Conservation (phyloP, 2,888 invertebrate species). For the Toxonevra muliebris region DNA sequence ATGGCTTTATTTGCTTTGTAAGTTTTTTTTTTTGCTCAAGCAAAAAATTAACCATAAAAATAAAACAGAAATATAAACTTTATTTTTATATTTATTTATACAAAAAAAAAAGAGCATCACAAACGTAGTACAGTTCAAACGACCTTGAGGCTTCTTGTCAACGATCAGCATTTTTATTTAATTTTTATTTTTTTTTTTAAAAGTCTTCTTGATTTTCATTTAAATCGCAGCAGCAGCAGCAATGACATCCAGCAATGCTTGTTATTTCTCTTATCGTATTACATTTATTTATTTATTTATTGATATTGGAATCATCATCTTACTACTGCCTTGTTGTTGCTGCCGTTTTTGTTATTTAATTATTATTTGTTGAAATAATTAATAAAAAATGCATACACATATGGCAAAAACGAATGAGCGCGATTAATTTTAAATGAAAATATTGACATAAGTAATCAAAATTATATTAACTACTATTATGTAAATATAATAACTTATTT, state of each 20-base stretch:
- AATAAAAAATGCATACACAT: no score
- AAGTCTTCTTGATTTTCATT: not conserved
- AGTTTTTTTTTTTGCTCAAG: not conserved
- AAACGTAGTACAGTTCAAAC: conserved; percentile 1
- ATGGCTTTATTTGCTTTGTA: not conserved
- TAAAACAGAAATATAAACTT: not conserved
- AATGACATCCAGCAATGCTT: not conserved
- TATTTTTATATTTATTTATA: not conserved
- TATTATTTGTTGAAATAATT: no score
- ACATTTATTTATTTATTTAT: not conserved
- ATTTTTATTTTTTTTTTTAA: not conserved
- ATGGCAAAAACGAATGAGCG: no score
- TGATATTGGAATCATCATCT: no score
- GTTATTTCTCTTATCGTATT: conserved; percentile 3
- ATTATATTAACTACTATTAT: no score
- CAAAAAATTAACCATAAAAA: not conserved
- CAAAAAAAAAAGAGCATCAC: no score
- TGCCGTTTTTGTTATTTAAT: no score
- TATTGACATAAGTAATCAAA: no score
- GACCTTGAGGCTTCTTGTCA: conserved; percentile 3
- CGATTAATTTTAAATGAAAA: no score
- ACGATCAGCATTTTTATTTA: no score
- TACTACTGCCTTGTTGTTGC: no score
- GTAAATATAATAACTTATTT: no score
- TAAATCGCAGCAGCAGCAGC: not conserved